Evolutionary conservation across 64 coral and sea anemone genomes (phyloP).

Genomic region (Montipora efflorescens): DNA sequence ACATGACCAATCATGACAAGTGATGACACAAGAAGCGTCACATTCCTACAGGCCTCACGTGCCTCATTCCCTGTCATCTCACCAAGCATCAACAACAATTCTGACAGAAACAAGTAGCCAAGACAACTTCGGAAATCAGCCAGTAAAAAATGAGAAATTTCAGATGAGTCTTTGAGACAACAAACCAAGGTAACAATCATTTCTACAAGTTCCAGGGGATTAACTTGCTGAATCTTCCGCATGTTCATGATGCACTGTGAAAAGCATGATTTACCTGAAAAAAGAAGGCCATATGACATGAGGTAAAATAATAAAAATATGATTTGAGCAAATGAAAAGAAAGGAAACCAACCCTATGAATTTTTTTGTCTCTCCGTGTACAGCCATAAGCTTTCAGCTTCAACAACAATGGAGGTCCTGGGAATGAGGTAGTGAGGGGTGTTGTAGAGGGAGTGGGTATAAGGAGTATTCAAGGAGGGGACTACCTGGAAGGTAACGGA

Average conservation of each 20-base stretch:
- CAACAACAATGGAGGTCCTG: too few species aligned
- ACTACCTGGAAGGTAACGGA: too few species aligned
- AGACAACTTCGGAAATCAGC: constrained; percentile 92
- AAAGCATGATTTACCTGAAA: constrained; percentile 88
- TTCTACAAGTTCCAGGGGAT: constrained; percentile 91
- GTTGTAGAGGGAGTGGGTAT: too few species aligned
- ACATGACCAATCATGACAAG: constrained; percentile 94
- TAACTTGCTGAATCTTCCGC: constrained; percentile 75
- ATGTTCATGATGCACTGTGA: constrained; percentile 91
- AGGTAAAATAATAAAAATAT: neutral
- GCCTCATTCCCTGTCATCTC: constrained; percentile 80
- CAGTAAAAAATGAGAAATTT: constrained; percentile 79
- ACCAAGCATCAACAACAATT: constrained; percentile 86
- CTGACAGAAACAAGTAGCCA: constrained; percentile 90
- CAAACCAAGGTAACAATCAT: constrained; percentile 95
- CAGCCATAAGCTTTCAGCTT: too few species aligned
- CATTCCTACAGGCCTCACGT: constrained; percentile 83
- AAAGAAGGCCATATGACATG: neutral
- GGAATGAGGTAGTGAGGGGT: too few species aligned
- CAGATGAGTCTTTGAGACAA: constrained; percentile 90
- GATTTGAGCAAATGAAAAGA: neutral
- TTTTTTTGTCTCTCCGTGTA: too few species aligned
- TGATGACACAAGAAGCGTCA: constrained; percentile 79
- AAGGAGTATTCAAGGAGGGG: too few species aligned
- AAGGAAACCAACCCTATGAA: neutral